Conservation (phyloP, 2,888 invertebrate genomes). For the Yponomeuta evonymella region DNA sequence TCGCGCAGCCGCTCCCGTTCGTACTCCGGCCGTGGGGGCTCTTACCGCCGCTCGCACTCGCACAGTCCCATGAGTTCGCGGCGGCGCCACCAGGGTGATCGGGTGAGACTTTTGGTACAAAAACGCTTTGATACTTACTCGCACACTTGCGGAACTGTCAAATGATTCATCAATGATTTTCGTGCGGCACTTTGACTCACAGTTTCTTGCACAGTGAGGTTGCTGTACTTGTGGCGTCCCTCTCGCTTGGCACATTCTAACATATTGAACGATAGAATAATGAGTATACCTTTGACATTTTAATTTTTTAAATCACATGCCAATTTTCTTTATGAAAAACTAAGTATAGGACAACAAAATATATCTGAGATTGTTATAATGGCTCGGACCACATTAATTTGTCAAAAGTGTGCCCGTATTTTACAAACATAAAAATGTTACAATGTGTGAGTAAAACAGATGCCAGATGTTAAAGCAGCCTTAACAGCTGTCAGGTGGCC, state of each 20-base stretch:
- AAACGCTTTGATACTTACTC: conserved; percentile 7
- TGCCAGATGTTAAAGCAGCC: no score
- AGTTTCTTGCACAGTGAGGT: neutral
- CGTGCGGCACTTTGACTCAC: neutral
- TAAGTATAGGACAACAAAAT: no score
- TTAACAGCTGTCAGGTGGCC: no score
- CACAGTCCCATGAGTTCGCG: conserved; percentile 90
- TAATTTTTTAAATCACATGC: no score
- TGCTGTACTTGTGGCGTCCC: conserved; percentile 6
- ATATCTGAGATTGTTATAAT: no score
- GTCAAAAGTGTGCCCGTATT: no score
- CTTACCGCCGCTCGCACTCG: conserved; percentile 80
- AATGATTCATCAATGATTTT: neutral
- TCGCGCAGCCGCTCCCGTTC: conserved; percentile 78
- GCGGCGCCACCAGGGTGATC: conserved; percentile 84
- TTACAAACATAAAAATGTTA: no score
- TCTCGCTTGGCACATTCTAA: neutral
- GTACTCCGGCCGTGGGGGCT: conserved; percentile 74
- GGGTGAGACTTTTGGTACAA: conserved; percentile 62
- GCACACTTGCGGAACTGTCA: neutral
- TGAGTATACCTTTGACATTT: no score
- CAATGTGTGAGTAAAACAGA: no score
- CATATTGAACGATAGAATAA: no score
- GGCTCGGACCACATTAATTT: no score
- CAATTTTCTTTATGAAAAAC: no score